Base-by-base conservation (phyloP, 2,797 vertebrate species). In the Scyliorhinus canicula region DNA sequence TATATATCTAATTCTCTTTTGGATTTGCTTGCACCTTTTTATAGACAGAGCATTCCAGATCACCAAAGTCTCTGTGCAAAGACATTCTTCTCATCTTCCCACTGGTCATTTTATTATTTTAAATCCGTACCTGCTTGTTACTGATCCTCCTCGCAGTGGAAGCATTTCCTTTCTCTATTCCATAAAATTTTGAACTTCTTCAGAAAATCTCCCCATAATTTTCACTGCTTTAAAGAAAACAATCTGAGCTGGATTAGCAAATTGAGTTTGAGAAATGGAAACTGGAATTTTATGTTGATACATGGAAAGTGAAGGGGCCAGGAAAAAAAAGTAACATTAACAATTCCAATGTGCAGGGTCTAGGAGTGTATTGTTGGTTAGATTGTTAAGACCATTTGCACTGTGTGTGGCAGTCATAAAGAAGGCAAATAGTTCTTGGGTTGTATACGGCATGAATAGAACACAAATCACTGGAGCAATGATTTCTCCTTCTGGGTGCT, bases 391-490 rank as follows among this genome's bases (percentile, higher is more conserved):
- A 91, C 9, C 8, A 26, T 82, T 21, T 82, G 47, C 88, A 57
- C 31, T 88, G 52, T 31, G 84, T 65, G 57, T 40, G n/a, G 8
- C 55, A 44, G 60, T 91, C 7, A 28, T 90, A 60, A 90, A 90
- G 9, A 91, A 91, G 88, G 60, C 21, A 63, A 44, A 44, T 91
- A 65, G 88, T 40, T 57, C 57, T 91, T 44, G 19, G 63, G n/a
- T 65, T 44, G 88, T 91, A 40, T 91, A 40, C n/a, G 7, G n/a
- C 88, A 82, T 47, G 79, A 82, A 82, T 82, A 82, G 79, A 82
- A 82, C 44, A 82, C 44, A 91, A 91, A 90, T 60, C 55, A 40
- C 4, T 6, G 86, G 55, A 44, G 24, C n/a, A 12, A n/a, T 26
- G n/a, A 91, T 65, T n/a, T 90, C 16, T 63, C 35, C 24, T 9